phyloP scores from a whole-genome alignment of 2,113 vertebrate species.

The Kryptolebias marmoratus region DNA sequence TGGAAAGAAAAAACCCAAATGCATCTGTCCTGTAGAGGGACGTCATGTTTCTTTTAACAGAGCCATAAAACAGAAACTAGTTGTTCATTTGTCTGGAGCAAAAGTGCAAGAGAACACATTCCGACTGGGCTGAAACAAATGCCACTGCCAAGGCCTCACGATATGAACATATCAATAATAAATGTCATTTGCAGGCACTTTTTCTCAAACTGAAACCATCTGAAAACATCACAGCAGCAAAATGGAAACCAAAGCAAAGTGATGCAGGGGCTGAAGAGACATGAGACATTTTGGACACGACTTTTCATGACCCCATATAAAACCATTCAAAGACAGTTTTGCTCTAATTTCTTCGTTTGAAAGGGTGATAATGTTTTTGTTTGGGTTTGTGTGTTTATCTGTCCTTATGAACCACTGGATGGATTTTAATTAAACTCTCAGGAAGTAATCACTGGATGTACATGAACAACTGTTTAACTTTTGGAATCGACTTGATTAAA shows the following conservation, averaged over 20 bases:
- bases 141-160: slow-evolving; percentile 38
- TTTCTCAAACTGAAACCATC: slow-evolving; percentile 53
- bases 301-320: neutral
- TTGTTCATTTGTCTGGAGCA: slow-evolving; percentile 38
- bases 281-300: slow-evolving; percentile 18
- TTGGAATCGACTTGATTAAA: no score
- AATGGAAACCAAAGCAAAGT: slow-evolving; percentile 52
- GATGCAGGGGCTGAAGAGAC: slow-evolving; percentile 21
- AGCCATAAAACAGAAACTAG: slow-evolving; percentile 46
- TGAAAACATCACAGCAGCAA: slow-evolving; percentile 53
- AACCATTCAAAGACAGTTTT: neutral
- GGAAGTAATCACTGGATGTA: no score
- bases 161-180: slow-evolving; percentile 71
- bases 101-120: slow-evolving; percentile 43
- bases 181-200: slow-evolving; percentile 63
- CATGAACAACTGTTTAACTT: no score
- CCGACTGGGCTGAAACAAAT: slow-evolving; percentile 38
- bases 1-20: neutral
- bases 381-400: neutral
- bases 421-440: no score
- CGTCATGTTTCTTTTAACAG: slow-evolving; percentile 37
- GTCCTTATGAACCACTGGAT: no score
- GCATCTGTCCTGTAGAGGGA: slow-evolving; percentile 11
- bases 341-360: neutral
- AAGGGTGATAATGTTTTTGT: neutral